Conservation (phyloP, 2,888 invertebrate species). For the Temnothorax ravouxi region DNA sequence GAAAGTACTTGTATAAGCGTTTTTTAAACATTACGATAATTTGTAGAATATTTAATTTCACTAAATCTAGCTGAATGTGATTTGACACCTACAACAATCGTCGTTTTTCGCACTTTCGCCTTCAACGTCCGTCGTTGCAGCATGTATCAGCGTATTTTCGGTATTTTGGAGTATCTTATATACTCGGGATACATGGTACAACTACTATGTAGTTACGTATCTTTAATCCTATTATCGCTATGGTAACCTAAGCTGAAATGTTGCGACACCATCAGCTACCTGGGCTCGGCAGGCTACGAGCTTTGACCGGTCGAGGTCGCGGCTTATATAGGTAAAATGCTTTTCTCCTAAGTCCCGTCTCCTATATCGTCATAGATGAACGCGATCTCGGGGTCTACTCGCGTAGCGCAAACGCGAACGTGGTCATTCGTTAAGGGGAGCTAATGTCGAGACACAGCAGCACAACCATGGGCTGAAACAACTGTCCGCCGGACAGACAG, state of each 20-base stretch:
- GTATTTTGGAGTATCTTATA: conserved; percentile 34
- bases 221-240: conserved; percentile 52
- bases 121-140: not conserved
- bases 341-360: conserved; percentile 44
- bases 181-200: conserved; percentile 23
- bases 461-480: conserved; percentile 34
- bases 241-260: conserved; percentile 55
- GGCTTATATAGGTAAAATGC: conserved; percentile 30
- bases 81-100: not conserved
- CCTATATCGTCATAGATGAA: conserved; percentile 50
- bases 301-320: conserved; percentile 41
- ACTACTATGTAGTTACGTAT: conserved; percentile 18
- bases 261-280: conserved; percentile 34
- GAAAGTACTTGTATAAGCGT: not conserved
- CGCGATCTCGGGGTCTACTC: conserved; percentile 51
- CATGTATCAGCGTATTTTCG: not conserved
- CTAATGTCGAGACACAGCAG: conserved; percentile 65
- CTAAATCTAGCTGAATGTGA: not conserved
- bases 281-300: conserved; percentile 14
- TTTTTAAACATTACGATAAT: not conserved
- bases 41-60: not conserved
- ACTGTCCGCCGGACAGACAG: conserved; percentile 51
- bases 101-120: conserved; percentile 1
- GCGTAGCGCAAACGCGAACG: conserved; percentile 46
- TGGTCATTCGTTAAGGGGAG: conserved; percentile 75